phyloP scores from a whole-genome alignment of 2,113 vertebrate genomes.

The Cyprinodon brontotheroides region DNA sequence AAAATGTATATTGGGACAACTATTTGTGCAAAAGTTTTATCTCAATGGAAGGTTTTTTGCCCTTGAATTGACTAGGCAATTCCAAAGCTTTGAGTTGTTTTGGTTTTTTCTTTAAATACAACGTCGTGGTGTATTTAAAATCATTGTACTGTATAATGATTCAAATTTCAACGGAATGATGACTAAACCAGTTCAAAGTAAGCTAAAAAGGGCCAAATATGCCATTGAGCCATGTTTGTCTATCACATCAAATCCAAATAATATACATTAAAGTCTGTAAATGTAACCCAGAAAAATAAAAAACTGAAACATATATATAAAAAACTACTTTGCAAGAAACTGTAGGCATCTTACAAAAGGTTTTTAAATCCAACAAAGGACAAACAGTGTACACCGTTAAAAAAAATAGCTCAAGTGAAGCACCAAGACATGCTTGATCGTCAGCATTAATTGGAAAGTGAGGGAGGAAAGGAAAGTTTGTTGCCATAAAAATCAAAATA shows the following conservation, averaged over 20 bases:
- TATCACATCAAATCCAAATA: background rate
- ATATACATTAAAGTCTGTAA: background rate
- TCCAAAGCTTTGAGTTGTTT: too few species aligned
- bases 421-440: slow-evolving; percentile 66
- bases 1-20: too few species aligned
- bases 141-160: too few species aligned
- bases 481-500: slow-evolving; percentile 76
- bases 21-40: too few species aligned
- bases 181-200: too few species aligned
- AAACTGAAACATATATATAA: background rate
- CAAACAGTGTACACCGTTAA: slow-evolving; percentile 22
- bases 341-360: slow-evolving; percentile 26
- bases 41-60: too few species aligned
- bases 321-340: background rate
- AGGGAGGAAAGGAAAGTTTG: slow-evolving; percentile 73
- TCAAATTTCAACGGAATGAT: too few species aligned
- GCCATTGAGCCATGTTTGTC: background rate
- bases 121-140: too few species aligned
- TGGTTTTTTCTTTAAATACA: background rate
- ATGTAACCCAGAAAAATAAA: background rate
- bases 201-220: background rate
- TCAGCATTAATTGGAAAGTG: slow-evolving; percentile 77
- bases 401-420: slow-evolving; percentile 37
- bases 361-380: slow-evolving; percentile 43
- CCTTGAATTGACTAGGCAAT: background rate